Evolutionary conservation across 2,797 vertebrate genomes (phyloP).

Genomic region (Melanotaenia parkinsoni): DNA sequence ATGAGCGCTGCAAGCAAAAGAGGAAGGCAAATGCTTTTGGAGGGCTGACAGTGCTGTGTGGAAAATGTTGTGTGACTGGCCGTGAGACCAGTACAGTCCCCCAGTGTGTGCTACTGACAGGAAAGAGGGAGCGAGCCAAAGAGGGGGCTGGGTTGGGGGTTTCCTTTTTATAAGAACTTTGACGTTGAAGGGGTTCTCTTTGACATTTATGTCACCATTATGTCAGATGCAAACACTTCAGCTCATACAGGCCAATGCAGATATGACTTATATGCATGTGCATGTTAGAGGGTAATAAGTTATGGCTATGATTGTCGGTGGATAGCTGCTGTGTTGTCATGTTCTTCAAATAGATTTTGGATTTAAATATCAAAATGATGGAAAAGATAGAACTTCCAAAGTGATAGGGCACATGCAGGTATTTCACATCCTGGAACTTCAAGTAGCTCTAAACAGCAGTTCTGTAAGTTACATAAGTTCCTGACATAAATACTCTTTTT

Average conservation of each 20-base stretch:
- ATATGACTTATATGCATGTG: constrained; percentile 26
- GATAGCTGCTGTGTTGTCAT: constrained; percentile 34
- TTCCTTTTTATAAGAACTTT: constrained; percentile 72
- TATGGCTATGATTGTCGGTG: constrained; percentile 14
- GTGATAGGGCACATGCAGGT: constrained; percentile 38
- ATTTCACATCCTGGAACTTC: constrained; percentile 47
- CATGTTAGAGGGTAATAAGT: constrained; percentile 34
- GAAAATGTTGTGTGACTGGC: constrained; percentile 81
- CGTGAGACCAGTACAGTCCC: constrained; percentile 71
- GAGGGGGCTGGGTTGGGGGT: constrained; percentile 52
- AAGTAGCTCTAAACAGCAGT: constrained; percentile 50
- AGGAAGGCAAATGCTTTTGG: constrained; percentile 75
- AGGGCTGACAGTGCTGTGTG: constrained; percentile 70
- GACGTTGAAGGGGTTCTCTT: constrained; percentile 64
- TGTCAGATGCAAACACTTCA: constrained; percentile 5
- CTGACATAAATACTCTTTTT: constrained; percentile 69
- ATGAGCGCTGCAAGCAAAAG: constrained; percentile 68
- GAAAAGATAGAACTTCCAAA: constrained; percentile 37
- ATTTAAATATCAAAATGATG: constrained; percentile 32
- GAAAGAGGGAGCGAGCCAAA: constrained; percentile 35
- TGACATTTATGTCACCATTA: constrained; percentile 37
- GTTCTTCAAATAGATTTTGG: constrained; percentile 35
- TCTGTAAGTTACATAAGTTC: constrained; percentile 67
- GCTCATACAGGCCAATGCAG: constrained; percentile 8
- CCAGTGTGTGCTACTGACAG: constrained; percentile 69